phyloP scores from a whole-genome alignment of 2,888 invertebrate genomes.

The Cephonodes hylas region DNA sequence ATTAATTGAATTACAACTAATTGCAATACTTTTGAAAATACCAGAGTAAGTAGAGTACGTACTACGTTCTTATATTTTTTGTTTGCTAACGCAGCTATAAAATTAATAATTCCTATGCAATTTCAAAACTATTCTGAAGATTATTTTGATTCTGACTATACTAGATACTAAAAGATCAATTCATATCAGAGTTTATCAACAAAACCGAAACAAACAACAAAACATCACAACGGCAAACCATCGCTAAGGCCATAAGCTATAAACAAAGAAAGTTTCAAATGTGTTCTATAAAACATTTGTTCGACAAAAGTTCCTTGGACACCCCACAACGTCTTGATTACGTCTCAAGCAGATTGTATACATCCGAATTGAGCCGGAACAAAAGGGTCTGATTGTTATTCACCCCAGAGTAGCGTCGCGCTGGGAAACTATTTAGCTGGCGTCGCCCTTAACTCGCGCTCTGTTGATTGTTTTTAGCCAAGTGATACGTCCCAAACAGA shows the following conservation, averaged over 20 bases:
- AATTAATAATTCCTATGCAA: too few species aligned
- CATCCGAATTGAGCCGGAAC: slow-evolving; percentile 60
- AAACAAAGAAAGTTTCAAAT: slow-evolving; percentile 28
- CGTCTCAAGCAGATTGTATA: slow-evolving; percentile 73
- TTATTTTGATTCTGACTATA: too few species aligned
- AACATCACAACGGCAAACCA: neutral
- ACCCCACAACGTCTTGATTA: slow-evolving; percentile 62
- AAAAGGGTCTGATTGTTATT: slow-evolving; percentile 77
- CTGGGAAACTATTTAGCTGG: slow-evolving; percentile 68
- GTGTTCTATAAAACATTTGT: slow-evolving; percentile 2
- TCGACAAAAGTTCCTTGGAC: slow-evolving; percentile 24
- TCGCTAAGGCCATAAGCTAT: slow-evolving; percentile 18
- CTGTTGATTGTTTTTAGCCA: slow-evolving; percentile 53
- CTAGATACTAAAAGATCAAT: neutral
- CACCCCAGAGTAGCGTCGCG: slow-evolving; percentile 62
- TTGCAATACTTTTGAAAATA: too few species aligned
- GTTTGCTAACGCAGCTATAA: too few species aligned
- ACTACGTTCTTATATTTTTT: too few species aligned
- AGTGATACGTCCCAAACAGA: slow-evolving; percentile 31
- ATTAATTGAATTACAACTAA: too few species aligned
- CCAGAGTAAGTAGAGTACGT: too few species aligned
- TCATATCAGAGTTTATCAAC: neutral
- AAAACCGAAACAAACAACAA: neutral
- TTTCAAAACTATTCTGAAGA: too few species aligned
- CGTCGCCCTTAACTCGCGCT: slow-evolving; percentile 47